phyloP scores from a whole-genome alignment of 2,888 invertebrate species.

The Chrysolina americana region DNA sequence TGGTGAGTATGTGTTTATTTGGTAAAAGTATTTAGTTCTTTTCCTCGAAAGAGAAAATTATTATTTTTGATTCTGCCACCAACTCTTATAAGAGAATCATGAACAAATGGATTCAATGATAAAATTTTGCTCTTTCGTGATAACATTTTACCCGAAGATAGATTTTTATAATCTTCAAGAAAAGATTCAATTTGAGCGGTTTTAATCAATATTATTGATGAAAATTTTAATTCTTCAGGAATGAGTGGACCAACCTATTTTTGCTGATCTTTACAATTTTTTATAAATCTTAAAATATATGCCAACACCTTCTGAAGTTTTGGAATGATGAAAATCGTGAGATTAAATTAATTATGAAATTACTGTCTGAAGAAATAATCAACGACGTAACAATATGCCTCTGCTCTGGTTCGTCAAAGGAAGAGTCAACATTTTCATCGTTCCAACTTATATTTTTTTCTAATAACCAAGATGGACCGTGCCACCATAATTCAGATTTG shows the following conservation, averaged over 20 bases:
- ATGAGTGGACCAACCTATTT: neutral
- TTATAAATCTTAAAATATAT: neutral
- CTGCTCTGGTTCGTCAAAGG: neutral
- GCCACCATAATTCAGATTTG: constrained; percentile 1
- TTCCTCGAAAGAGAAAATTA: neutral
- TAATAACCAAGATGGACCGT: neutral
- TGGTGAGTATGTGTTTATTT: neutral
- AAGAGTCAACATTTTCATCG: neutral
- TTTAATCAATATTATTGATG: neutral
- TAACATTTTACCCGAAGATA: neutral
- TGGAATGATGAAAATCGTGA: neutral
- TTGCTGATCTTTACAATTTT: neutral
- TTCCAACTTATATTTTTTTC: neutral
- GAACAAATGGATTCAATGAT: neutral
- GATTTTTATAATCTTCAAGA: constrained; percentile 5
- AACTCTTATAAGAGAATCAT: neutral
- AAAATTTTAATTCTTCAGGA: neutral
- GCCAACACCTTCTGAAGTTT: neutral
- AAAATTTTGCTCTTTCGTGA: neutral
- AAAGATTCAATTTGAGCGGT: constrained; percentile 11
- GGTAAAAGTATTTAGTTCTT: neutral
- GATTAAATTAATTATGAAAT: neutral
- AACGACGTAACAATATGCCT: neutral
- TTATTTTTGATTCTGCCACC: neutral
- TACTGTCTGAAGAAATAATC: neutral